Conservation (phyloP, 1,140 invertebrate genomes). For the Cotesia glomerata region DNA sequence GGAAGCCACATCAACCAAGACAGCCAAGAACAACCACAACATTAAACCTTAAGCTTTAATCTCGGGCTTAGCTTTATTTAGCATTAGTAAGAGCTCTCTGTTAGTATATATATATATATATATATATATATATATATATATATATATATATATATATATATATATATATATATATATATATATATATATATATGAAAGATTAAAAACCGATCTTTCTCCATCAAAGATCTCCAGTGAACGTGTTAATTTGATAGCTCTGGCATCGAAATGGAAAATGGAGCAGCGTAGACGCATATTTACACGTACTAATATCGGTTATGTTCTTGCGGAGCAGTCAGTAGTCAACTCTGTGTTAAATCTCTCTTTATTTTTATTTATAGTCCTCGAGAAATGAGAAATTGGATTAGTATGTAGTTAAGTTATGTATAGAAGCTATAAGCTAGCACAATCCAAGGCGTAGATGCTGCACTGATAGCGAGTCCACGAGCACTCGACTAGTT, state of each 20-base stretch:
- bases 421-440: constrained; percentile 33
- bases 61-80: too few species aligned
- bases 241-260: constrained; percentile 39
- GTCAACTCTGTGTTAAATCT: too few species aligned
- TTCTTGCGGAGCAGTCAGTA: too few species aligned
- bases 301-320: not conserved
- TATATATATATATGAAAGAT: not conserved
- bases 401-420: not conserved
- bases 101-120: not conserved
- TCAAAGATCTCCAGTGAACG: constrained; percentile 31
- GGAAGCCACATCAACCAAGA: not conserved
- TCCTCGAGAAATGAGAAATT: not conserved
- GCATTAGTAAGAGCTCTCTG: too few species aligned
- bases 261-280: constrained; percentile 31
- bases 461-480: constrained; percentile 47
- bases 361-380: too few species aligned
- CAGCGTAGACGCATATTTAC: not conserved
- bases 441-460: constrained; percentile 50
- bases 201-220: constrained; percentile 32
- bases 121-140: not conserved
- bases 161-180: not conserved
- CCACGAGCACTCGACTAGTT: constrained; percentile 22
- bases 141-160: not conserved
- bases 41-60: too few species aligned
- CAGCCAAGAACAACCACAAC: too few species aligned